Base-by-base conservation (phyloP, 2,888 invertebrate species). In the Rhagonycha fulva region DNA sequence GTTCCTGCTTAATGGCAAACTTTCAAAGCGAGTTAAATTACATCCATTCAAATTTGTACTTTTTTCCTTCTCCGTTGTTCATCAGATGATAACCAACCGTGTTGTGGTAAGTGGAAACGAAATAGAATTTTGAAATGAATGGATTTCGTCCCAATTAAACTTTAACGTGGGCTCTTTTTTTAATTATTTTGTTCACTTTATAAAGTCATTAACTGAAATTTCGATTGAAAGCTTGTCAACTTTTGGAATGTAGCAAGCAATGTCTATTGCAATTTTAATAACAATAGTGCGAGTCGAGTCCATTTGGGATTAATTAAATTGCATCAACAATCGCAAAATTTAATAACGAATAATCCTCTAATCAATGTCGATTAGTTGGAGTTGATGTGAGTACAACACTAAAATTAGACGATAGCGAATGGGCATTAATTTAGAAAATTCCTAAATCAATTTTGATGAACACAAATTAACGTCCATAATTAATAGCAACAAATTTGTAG, bases 401-500 rank as follows among this genome's bases (percentile, higher is more conserved):
- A 47, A 47, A 47, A 47, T 47, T 5, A 47, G 47, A 47, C n/a
- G 47, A n/a, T 9, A 9, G 47, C 47, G 7, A 47, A 47, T 47
- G 47, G 4, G 1, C 47, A 47, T 47, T 47, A 47, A 47, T 47
- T 47, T 47, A 47, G n/a, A 47, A 47, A 47, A 47, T 47, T 47
- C 47, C 47, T 9, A 26, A 66, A 66, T 66, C 63, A 66, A 66
- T 66, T 66, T 66, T 26, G 19, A 70, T 74, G 30, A 62, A 12
- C 23, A 12, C 23, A 26, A 68, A 68, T 68, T 62, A 62, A 66
- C 11, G 24, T 61, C 26, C 32, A 73, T 76, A 72, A 75, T 72
- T 73, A 76, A 70, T 61, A 28, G 30, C 62, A 84, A 84, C 79
- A 80, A 30, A 78, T 84, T 74, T 84, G 83, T 14, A 84, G 81